phyloP scores from a whole-genome alignment of 2,888 invertebrate species.

The Brachyptera putata region DNA sequence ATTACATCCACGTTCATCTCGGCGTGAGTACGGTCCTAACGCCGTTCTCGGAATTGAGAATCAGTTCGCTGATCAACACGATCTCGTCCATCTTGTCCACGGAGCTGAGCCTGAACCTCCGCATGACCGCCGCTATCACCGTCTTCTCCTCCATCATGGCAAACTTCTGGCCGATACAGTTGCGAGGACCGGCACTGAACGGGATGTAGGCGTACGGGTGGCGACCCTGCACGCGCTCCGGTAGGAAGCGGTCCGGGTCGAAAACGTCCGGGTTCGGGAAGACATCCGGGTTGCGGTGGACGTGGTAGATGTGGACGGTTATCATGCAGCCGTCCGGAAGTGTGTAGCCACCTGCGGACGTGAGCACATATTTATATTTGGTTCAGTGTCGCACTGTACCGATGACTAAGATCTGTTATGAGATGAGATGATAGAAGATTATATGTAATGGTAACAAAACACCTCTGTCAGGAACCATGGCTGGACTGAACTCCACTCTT shows the following conservation, averaged over 20 bases:
- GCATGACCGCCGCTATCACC: background rate
- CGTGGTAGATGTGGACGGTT: conserved; percentile 40
- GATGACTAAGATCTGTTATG: too few species aligned
- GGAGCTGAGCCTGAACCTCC: background rate
- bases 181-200: too few species aligned
- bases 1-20: too few species aligned
- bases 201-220: conserved; percentile 46
- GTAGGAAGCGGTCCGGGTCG: conserved; percentile 49
- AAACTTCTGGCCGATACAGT: too few species aligned
- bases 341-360: conserved; percentile 39
- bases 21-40: background rate
- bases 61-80: background rate
- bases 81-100: background rate
- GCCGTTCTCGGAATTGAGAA: background rate
- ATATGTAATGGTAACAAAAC: too few species aligned
- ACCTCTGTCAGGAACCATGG: too few species aligned
- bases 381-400: too few species aligned
- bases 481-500: too few species aligned
- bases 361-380: too few species aligned
- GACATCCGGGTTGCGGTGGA: conserved; percentile 46
- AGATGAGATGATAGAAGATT: too few species aligned
- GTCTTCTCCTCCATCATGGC: conserved; percentile 14
- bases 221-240: conserved; percentile 43
- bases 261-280: conserved; percentile 49
- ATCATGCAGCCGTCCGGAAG: conserved; percentile 43